A percentile compares a stretch with the other conserved stretches of the same genome.
These are phyloP conservation scores for Eremobia ochroleuca DNA, from an alignment of 2,888 invertebrate genomes.

Conservation along the genomic window DNA sequence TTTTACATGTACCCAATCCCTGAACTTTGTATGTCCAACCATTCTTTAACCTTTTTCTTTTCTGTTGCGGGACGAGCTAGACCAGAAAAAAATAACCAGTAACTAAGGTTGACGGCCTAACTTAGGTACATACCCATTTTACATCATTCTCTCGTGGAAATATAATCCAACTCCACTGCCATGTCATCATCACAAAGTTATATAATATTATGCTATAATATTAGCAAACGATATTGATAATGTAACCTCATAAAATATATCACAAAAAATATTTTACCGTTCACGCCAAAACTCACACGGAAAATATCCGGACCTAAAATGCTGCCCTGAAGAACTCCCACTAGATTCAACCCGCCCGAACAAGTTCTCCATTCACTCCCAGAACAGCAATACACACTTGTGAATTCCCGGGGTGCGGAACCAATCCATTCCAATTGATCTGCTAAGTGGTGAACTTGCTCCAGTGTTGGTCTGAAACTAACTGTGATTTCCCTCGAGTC, in stretches of 20 bases:
- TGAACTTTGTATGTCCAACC: neutral
- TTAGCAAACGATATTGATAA: neutral
- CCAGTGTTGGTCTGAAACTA: constrained; percentile 30
- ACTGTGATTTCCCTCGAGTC: constrained; percentile 64
- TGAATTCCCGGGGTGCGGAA: constrained; percentile 51
- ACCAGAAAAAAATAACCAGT: too few relatives aligned
- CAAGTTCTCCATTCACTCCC: constrained; percentile 38
- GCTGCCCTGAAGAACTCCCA: constrained; percentile 20
- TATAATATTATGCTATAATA: too few relatives aligned
- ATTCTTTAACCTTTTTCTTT: too few relatives aligned
- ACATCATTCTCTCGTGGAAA: neutral
- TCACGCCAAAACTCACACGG: constrained; percentile 3
- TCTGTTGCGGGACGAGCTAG: too few relatives aligned
- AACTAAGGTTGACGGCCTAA: neutral
- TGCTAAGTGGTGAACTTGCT: constrained; percentile 65
- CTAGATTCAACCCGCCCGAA: constrained; percentile 39
- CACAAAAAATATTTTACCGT: neutral
- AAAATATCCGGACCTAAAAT: constrained; percentile 19
- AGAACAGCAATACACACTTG: constrained; percentile 53
- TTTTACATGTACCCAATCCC: neutral
- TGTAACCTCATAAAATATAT: neutral
- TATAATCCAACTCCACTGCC: neutral
- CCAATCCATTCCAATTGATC: constrained; percentile 67
- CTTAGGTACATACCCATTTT: too few relatives aligned
- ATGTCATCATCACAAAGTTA: neutral